Conservation (phyloP, 2,797 vertebrate genomes). For the Schizothorax lantsangensis region DNA sequence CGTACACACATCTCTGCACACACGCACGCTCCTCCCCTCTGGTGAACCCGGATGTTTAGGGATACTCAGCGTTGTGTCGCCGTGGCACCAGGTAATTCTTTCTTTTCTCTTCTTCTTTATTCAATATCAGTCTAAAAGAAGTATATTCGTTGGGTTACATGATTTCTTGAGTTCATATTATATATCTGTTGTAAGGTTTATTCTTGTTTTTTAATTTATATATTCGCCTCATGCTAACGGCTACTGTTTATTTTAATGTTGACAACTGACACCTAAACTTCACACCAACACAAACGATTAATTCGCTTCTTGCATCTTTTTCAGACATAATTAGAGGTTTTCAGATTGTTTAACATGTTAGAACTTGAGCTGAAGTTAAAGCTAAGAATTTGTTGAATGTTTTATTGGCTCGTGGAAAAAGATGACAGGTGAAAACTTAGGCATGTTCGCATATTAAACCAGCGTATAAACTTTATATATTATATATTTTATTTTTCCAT, state of each 20-base stretch:
- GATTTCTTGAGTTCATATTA: neutral
- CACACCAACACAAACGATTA: neutral
- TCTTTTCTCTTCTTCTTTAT: neutral
- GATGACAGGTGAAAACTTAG: neutral
- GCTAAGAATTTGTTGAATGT: neutral
- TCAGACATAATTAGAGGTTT: neutral
- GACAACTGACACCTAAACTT: neutral
- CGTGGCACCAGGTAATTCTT: constrained; percentile 24
- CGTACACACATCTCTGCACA: neutral
- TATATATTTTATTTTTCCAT: neutral
- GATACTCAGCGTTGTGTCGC: neutral
- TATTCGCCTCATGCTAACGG: neutral
- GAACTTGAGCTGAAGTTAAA: neutral
- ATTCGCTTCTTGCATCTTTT: neutral
- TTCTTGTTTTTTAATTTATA: neutral
- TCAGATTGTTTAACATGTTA: neutral
- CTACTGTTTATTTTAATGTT: neutral
- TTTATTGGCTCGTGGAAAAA: neutral
- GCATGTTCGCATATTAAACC: no score
- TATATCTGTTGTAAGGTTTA: neutral
- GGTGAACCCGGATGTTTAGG: neutral
- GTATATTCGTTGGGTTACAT: neutral
- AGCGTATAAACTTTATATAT: neutral
- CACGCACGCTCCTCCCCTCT: neutral
- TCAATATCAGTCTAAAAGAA: neutral